Conservation (phyloP, 2,113 vertebrate genomes). For the Pseudolaguvia tuberculata region DNA sequence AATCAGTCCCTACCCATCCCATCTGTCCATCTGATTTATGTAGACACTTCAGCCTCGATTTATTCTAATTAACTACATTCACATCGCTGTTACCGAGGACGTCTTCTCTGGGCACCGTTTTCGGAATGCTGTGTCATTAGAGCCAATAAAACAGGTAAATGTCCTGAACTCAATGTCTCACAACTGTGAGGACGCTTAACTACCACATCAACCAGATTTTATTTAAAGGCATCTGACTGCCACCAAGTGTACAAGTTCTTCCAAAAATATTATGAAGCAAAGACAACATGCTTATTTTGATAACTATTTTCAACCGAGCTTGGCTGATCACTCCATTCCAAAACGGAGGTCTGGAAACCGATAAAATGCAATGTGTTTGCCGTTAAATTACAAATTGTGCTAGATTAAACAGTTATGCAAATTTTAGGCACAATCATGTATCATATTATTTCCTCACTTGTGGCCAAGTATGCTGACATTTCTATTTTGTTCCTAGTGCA, state of each 20-base stretch:
- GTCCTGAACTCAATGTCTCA: conserved; percentile 27
- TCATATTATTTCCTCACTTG: neutral
- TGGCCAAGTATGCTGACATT: conserved; percentile 4
- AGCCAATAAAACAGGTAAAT: conserved; percentile 35
- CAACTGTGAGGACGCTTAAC: conserved; percentile 25
- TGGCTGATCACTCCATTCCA: no score
- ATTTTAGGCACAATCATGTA: conserved; percentile 6
- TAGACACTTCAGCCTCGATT: conserved; percentile 46
- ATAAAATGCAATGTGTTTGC: no score
- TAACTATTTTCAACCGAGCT: neutral
- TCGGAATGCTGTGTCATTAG: conserved; percentile 40
- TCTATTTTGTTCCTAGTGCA: neutral
- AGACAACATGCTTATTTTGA: neutral
- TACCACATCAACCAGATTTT: neutral
- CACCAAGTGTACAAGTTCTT: neutral
- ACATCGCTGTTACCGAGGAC: conserved; percentile 38
- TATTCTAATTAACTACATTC: conserved; percentile 54
- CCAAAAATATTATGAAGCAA: neutral
- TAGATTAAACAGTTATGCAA: neutral
- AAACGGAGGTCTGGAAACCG: no score
- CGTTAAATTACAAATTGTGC: neutral
- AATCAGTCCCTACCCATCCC: conserved; percentile 41
- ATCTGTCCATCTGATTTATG: conserved; percentile 54
- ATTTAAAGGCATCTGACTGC: conserved; percentile 2
- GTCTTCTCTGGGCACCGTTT: conserved; percentile 27